Evolutionary conservation across 2,113 vertebrate species (phyloP), one percentile per base, ranked within the genome.

Genomic region (Daphoenositta chrysoptera): DNA sequence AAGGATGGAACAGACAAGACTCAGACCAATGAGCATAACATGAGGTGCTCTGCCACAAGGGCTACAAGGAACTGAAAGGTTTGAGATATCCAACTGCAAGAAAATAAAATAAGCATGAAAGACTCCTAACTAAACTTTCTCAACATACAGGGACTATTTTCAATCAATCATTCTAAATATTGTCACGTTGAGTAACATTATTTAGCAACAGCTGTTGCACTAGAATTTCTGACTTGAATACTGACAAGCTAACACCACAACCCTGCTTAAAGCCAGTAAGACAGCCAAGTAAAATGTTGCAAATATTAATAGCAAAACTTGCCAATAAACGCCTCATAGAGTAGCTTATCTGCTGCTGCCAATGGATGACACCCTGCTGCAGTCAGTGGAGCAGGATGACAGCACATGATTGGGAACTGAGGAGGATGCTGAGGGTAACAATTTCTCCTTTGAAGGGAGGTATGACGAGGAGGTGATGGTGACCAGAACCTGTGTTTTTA

Each of bases 141-240:
- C 61, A 72, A 79, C 6, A 27, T 39, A 53, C 4, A 77, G 2
- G 6, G 20, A 42, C 44, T 70, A 64, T 79, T 94, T 94, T 87
- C 61, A 79, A 71, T 63, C 4, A 7, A 56, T 69, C 58, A 64
- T 64, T 82, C 73, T 69, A 89, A 94, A 84, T 54, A 91, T 31
- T 76, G 65, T 69, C 94, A 96, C 1, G 0, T 20, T 87, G 51
- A 91, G 77, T 57, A 91, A 87, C 70, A 61, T 31, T 89, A 72
- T 79, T 94, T 76, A 93, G 73, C 48, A 89, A 87, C 57, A 94
- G 72, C 86, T 89, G 83, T 63, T 78, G 35, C 72, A 58, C 51
- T 89, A 68, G 61, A 79, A 64, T 94, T 79, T 79, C 89, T 70
- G 63, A 87, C 33, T 65, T 57, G 71, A 91, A 91, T 42, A 72